Percentiles rank a stretch among this genome's conserved stretches.
Conservation (phyloP, 2,888 invertebrate genomes). For the Ephialtes manifestator region DNA sequence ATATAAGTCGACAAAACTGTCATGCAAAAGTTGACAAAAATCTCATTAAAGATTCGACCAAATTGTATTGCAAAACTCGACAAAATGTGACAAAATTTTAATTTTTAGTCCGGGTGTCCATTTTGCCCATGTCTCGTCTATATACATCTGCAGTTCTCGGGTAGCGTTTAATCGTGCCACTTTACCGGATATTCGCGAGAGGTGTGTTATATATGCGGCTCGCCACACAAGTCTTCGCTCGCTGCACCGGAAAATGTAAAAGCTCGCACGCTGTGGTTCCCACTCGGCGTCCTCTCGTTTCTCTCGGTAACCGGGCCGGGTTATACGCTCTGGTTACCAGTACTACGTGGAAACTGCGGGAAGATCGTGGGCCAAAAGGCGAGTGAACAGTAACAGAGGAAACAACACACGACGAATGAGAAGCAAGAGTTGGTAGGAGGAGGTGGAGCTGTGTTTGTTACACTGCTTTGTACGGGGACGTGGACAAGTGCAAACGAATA, state of each 20-base stretch:
- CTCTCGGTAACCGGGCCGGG: neutral
- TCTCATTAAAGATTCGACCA: no score
- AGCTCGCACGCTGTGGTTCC: slow-evolving; percentile 13
- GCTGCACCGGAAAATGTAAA: slow-evolving; percentile 33
- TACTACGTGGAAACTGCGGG: slow-evolving; percentile 34
- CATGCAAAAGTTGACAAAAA: no score
- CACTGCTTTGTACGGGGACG: neutral
- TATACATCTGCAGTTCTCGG: slow-evolving; percentile 42
- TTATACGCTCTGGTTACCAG: slow-evolving; percentile 7
- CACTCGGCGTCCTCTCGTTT: slow-evolving; percentile 5
- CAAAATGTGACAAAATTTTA: no score
- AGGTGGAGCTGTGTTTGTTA: neutral
- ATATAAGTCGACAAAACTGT: no score
- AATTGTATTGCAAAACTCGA: no score
- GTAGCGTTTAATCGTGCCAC: slow-evolving; percentile 62
- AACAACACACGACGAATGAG: slow-evolving; percentile 24
- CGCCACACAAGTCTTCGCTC: slow-evolving; percentile 30
- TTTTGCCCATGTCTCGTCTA: neutral
- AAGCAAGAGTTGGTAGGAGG: neutral
- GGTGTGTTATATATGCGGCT: slow-evolving; percentile 25
- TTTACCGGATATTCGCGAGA: slow-evolving; percentile 53
- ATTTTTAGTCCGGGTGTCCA: no score
- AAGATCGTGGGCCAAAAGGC: slow-evolving; percentile 29
- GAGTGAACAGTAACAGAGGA: slow-evolving; percentile 11
- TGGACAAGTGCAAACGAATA: slow-evolving; percentile 12